phyloP scores from a whole-genome alignment of 2,113 vertebrate genomes.

The Alouatta palliata region DNA sequence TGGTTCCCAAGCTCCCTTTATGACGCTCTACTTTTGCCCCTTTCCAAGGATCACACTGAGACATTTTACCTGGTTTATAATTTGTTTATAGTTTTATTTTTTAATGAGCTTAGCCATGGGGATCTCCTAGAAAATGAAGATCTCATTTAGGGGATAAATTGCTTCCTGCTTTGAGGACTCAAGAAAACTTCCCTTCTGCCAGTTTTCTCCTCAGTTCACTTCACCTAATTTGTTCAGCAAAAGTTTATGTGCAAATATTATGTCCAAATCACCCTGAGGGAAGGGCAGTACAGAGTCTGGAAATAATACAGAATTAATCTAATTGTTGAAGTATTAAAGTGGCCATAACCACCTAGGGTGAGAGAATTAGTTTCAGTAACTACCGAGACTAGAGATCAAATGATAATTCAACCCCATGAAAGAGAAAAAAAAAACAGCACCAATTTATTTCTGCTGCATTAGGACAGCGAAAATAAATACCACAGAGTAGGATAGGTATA shows the following conservation, averaged over 20 bases:
- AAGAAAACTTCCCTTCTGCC: slow-evolving; percentile 48
- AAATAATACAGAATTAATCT: slow-evolving; percentile 28
- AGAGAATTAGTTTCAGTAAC: slow-evolving; percentile 26
- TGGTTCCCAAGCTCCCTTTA: background rate
- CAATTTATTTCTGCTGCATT: background rate
- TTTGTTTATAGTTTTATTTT: slow-evolving; percentile 59
- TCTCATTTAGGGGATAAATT: slow-evolving; percentile 68
- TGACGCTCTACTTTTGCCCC: slow-evolving; percentile 20
- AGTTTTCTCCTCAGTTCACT: slow-evolving; percentile 60
- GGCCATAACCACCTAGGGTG: background rate
- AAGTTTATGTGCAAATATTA: slow-evolving; percentile 59
- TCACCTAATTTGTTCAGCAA: slow-evolving; percentile 66
- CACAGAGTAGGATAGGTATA: background rate
- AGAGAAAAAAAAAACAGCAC: background rate
- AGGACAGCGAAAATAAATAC: background rate
- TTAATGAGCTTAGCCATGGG: slow-evolving; percentile 67
- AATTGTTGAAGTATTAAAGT: background rate
- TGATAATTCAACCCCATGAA: background rate
- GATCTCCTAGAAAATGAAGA: slow-evolving; percentile 46
- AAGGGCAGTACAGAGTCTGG: background rate
- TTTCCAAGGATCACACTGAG: slow-evolving; percentile 53
- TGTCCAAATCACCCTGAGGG: background rate
- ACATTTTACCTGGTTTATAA: slow-evolving; percentile 63
- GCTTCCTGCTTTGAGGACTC: slow-evolving; percentile 47
- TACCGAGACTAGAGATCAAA: background rate